Conservation (phyloP, 2,888 invertebrate genomes). For the Schizotus pectinicornis region DNA sequence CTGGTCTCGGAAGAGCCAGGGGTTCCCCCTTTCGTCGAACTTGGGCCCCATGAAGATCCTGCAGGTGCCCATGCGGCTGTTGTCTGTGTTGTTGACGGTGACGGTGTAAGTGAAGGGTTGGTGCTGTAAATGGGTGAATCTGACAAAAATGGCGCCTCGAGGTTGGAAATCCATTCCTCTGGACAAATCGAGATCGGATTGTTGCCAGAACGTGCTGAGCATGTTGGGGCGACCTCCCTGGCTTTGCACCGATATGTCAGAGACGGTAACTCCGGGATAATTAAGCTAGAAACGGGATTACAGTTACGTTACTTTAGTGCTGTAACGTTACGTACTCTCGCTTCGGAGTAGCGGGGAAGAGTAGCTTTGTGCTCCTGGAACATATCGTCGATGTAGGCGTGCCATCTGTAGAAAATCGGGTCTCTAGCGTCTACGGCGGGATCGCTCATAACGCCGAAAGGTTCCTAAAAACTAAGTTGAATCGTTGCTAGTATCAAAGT, state of each 20-base stretch:
- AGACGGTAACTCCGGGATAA: slow-evolving; percentile 69
- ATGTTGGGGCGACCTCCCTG: slow-evolving; percentile 61
- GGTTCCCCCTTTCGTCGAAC: slow-evolving; percentile 69
- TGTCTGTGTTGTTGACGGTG: slow-evolving; percentile 51
- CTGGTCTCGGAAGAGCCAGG: slow-evolving; percentile 69
- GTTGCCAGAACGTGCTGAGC: slow-evolving; percentile 78
- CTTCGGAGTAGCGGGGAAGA: slow-evolving; percentile 68
- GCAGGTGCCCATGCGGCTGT: slow-evolving; percentile 65
- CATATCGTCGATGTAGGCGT: slow-evolving; percentile 78
- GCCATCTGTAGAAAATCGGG: slow-evolving; percentile 87
- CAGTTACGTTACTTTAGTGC: background rate
- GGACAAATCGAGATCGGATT: slow-evolving; percentile 77
- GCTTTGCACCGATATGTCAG: slow-evolving; percentile 63
- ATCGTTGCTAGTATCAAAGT: too few relatives aligned
- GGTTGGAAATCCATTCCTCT: slow-evolving; percentile 85
- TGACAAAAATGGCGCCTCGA: slow-evolving; percentile 73
- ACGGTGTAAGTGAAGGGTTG: slow-evolving; percentile 69
- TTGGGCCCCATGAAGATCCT: slow-evolving; percentile 75
- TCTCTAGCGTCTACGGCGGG: slow-evolving; percentile 86
- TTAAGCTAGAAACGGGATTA: slow-evolving; percentile 61
- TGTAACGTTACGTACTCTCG: slow-evolving; percentile 59
- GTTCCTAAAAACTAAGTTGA: slow-evolving; percentile 64
- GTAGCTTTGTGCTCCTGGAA: slow-evolving; percentile 78
- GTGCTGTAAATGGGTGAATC: slow-evolving; percentile 80
- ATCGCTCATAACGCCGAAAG: slow-evolving; percentile 85